Base-by-base conservation (phyloP, 2,888 invertebrate species). In the Drosophila borborema region DNA sequence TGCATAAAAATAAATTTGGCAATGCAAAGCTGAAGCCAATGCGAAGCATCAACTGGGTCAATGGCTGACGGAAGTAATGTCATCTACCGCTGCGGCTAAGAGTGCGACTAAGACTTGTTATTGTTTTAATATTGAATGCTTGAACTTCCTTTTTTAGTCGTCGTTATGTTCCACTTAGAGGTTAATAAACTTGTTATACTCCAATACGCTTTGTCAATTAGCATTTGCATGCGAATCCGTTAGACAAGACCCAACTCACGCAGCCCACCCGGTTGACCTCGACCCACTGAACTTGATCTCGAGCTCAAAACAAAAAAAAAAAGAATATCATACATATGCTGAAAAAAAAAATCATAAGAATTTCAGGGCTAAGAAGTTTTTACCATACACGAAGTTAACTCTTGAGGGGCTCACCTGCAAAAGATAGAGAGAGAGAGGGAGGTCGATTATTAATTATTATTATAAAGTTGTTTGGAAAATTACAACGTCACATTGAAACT, bases 201-300 rank as follows among this genome's bases (percentile, higher is more conserved):
- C 79, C 69, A 66, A 74, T 76, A 80, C 63, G 53, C 60, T 62
- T 36, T 61, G 45, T 60, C 73, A 68, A 79, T 79, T 75, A 79
- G 58, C 68, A 75, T 78, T 79, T 78, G 79, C 78, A 75, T 72
- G 72, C 65, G 77, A 77, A 62, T 84, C 80, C 70, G 82, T 76
- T 79, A 73, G 76, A 63, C 64, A 59, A 63, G 51, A 64, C 41
- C 31, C 43, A 23, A 60, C 45, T 46, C 55, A 61, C 61, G 41
- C 64, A 60, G 55, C 36, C 54, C 64, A 74, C 63, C 72, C 81
- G 63, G 83, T 72, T 81, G 89, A 89, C 86, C 89, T 77, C 81
- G 86, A 86, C 86, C 86, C 60, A 86, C 67, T 86, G 87, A 86
- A 89, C 89, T 89, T 86, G 87, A 81, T 82, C 78, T 75, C 63